These are phyloP conservation scores for Eurois occulta DNA, from an alignment of 2,888 invertebrate species.

Conservation along the genomic window DNA sequence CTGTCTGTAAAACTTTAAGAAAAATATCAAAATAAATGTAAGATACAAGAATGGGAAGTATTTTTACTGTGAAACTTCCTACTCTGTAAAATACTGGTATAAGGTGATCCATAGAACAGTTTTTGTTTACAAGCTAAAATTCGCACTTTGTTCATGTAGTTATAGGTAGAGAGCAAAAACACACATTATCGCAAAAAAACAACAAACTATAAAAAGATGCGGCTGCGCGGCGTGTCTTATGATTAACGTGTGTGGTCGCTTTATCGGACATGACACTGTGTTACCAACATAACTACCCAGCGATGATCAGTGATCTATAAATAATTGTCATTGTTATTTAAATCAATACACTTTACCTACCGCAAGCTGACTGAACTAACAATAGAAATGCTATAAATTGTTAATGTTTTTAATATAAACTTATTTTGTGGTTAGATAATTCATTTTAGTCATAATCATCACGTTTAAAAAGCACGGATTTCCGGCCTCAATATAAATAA, in stretches of 20 bases:
- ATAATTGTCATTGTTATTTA: conserved; percentile 44
- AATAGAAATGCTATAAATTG: not conserved
- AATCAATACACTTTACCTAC: conserved; percentile 6
- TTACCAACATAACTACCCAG: conserved; percentile 3
- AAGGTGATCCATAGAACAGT: not conserved
- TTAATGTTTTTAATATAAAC: not conserved
- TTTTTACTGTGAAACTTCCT: not conserved
- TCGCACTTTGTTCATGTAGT: conserved; percentile 5
- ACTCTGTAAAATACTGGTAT: not conserved
- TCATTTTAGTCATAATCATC: not conserved
- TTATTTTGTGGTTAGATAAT: not conserved
- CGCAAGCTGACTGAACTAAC: not conserved
- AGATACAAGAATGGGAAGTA: not conserved
- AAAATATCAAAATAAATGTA: not conserved
- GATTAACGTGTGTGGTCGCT: conserved; percentile 48
- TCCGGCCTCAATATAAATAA: not conserved
- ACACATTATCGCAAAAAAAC: conserved; percentile 18
- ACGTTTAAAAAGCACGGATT: no score
- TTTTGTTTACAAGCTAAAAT: conserved; percentile 7
- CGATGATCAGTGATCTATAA: conserved; percentile 32
- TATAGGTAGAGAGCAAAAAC: conserved; percentile 3
- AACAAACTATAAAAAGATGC: conserved; percentile 20
- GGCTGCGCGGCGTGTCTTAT: conserved; percentile 7
- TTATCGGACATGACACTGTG: conserved; percentile 37
- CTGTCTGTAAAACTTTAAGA: not conserved